Evolutionary conservation across 2,888 invertebrate species (phyloP).

Genomic region (Smittia sp.): DNA sequence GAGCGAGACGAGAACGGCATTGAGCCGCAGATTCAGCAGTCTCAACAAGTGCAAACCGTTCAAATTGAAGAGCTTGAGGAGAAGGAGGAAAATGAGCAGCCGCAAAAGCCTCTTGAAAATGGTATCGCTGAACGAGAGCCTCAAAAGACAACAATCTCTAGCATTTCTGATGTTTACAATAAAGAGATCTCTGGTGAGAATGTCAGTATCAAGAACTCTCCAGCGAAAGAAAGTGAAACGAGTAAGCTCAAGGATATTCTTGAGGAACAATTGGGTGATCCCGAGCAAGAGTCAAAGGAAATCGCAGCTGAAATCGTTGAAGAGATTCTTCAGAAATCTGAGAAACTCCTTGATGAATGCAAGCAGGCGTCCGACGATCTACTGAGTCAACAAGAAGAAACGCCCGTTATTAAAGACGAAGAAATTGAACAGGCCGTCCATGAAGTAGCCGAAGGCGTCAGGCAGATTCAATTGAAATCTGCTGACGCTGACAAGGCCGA

Average conservation of each 20-base stretch:
- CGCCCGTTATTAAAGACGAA: constrained; percentile 57
- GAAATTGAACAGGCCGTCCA: constrained; percentile 57
- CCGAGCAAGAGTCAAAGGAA: constrained; percentile 50
- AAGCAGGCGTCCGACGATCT: constrained; percentile 46
- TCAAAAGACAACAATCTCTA: constrained; percentile 45
- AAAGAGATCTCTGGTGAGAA: constrained; percentile 51
- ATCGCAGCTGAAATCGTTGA: constrained; percentile 57
- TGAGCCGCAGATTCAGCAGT: constrained; percentile 15
- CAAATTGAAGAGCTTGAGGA: constrained; percentile 7
- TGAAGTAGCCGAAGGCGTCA: constrained; percentile 56
- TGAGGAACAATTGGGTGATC: constrained; percentile 43
- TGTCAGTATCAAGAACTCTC: neutral
- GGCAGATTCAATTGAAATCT: constrained; percentile 50
- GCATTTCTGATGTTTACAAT: constrained; percentile 53
- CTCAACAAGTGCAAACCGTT: constrained; percentile 27
- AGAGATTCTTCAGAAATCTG: constrained; percentile 56
- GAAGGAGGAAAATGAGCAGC: constrained; percentile 30
- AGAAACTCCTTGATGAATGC: constrained; percentile 55
- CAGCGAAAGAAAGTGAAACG: constrained; percentile 44
- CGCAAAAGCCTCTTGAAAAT: constrained; percentile 31
- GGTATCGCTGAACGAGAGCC: neutral
- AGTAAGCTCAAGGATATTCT: constrained; percentile 55
- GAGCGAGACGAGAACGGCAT: constrained; percentile 52
- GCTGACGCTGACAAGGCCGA: constrained; percentile 47
- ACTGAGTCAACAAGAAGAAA: constrained; percentile 43